Evolutionary conservation across 2,113 vertebrate species (phyloP).

Genomic region (Synchiropus splendidus): DNA sequence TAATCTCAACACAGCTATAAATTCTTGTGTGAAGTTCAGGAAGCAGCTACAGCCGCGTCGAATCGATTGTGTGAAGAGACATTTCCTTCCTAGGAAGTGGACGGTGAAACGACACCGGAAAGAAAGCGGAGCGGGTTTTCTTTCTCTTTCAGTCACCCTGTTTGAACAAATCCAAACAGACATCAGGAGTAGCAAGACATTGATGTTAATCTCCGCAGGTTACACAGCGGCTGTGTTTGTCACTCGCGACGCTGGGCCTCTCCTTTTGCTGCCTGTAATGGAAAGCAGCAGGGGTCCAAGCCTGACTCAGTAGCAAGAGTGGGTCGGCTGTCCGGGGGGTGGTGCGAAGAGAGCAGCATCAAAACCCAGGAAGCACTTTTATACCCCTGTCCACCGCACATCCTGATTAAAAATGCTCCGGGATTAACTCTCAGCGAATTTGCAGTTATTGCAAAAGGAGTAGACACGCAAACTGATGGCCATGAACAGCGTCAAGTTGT

Average conservation of each 20-base stretch:
- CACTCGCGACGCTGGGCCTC: conserved; percentile 23
- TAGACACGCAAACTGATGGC: too few species aligned
- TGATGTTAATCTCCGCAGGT: conserved; percentile 27
- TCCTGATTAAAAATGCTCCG: too few species aligned
- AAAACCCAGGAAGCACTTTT: too few species aligned
- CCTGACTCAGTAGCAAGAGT: conserved; percentile 25
- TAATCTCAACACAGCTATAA: conserved; percentile 39
- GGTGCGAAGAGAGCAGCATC: too few species aligned
- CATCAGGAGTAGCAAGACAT: conserved; percentile 4
- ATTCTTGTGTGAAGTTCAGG: conserved; percentile 23
- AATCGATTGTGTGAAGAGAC: conserved; percentile 24
- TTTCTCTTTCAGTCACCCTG: not conserved
- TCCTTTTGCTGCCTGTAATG: conserved; percentile 47
- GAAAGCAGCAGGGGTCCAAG: conserved; percentile 38
- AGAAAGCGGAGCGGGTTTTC: not conserved
- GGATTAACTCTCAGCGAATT: too few species aligned
- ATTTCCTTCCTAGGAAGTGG: too few species aligned
- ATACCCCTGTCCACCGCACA: too few species aligned
- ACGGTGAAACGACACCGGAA: not conserved
- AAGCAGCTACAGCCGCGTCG: conserved; percentile 26
- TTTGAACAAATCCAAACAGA: not conserved
- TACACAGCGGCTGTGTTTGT: conserved; percentile 32
- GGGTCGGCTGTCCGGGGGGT: too few species aligned
- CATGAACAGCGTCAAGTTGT: too few species aligned
- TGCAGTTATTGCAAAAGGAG: too few species aligned